These are phyloP conservation scores for Alosa alosa DNA, from an alignment of 2,113 vertebrate genomes.

Conservation along the genomic window DNA sequence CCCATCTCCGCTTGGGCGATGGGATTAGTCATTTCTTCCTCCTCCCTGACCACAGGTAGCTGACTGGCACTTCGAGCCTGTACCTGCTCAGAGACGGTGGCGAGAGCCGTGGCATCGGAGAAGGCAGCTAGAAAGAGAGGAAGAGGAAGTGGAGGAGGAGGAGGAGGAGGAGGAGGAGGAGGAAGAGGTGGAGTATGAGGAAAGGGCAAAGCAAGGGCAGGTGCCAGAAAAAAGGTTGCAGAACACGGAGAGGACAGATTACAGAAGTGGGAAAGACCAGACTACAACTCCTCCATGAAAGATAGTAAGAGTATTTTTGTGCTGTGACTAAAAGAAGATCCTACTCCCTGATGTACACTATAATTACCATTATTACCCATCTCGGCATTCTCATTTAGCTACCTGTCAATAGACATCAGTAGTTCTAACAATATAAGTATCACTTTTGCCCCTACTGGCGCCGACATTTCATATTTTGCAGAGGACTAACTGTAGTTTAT, in stretches of 20 bases:
- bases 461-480: not conserved
- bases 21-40: constrained; percentile 69
- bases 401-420: not conserved
- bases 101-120: constrained; percentile 68
- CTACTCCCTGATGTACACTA: not conserved
- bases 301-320: not conserved
- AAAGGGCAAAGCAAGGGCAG: not conserved
- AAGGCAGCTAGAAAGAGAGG: constrained; percentile 60
- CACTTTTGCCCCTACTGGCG: not conserved
- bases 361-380: not conserved
- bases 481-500: not conserved
- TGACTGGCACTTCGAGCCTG: constrained; percentile 66
- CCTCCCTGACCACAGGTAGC: constrained; percentile 71
- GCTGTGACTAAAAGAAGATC: not conserved
- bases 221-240: not conserved
- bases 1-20: constrained; percentile 64
- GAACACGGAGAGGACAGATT: not conserved
- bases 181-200: not conserved
- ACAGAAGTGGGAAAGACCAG: not conserved
- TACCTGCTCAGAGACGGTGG: constrained; percentile 77
- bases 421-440: not conserved
- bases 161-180: constrained; percentile 20
- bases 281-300: too few relatives aligned
- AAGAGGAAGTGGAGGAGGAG: constrained; percentile 39
- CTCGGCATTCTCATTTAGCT: not conserved